phyloP scores from a whole-genome alignment of 2,888 invertebrate genomes.

The Heteropelma amictum region DNA sequence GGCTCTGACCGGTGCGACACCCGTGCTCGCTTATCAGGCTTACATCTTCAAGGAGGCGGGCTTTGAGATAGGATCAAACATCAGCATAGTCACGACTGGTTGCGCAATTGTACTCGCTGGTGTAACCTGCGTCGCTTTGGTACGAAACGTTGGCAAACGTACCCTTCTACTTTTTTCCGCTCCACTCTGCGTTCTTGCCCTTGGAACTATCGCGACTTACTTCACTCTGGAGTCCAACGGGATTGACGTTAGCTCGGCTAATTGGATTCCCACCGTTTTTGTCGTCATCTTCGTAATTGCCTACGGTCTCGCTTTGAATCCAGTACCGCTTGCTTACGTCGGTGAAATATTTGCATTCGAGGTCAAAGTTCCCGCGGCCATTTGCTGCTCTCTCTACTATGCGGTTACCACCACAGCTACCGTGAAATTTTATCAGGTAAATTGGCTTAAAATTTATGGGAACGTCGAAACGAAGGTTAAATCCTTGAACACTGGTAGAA shows the following conservation, averaged over 20 bases:
- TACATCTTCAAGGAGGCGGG: constrained; percentile 71
- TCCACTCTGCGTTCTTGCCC: constrained; percentile 66
- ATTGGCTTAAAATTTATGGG: not conserved
- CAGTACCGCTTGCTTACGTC: constrained; percentile 73
- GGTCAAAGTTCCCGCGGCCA: constrained; percentile 73
- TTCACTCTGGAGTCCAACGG: constrained; percentile 66
- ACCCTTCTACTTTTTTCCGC: constrained; percentile 67
- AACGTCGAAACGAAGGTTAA: too few species aligned
- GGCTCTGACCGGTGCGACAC: constrained; percentile 72
- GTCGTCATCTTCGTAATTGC: constrained; percentile 70
- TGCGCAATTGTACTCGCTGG: constrained; percentile 71
- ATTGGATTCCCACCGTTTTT: constrained; percentile 73
- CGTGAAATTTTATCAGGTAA: constrained; percentile 75
- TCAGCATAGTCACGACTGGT: constrained; percentile 70
- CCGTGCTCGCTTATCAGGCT: constrained; percentile 73
- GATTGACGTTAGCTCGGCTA: constrained; percentile 63
- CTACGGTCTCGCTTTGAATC: constrained; percentile 74
- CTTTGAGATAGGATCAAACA: constrained; percentile 68
- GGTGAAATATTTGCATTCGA: constrained; percentile 75
- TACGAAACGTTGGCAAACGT: constrained; percentile 71
- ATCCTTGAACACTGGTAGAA: too few species aligned
- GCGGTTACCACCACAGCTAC: constrained; percentile 67
- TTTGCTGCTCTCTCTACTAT: constrained; percentile 72
- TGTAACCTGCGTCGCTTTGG: constrained; percentile 68
- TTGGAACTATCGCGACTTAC: constrained; percentile 67